Evolutionary conservation across 1,140 invertebrate species (phyloP).

Genomic region (Stenopsyche tienmushanensis): DNA sequence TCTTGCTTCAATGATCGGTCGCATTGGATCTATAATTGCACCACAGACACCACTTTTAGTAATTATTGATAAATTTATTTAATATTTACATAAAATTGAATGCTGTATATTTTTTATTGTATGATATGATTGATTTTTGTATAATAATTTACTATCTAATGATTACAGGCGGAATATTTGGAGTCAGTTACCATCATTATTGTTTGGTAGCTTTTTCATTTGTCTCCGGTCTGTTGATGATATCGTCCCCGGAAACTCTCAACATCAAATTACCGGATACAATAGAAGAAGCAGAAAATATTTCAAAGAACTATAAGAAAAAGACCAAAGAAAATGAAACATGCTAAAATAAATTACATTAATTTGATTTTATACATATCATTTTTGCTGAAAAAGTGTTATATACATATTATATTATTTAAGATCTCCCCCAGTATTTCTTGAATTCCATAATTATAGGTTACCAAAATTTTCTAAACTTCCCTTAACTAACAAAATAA

Average conservation of each 20-base stretch:
- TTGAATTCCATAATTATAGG: too few species aligned
- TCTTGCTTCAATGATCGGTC: constrained; percentile 70
- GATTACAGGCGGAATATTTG: constrained; percentile 48
- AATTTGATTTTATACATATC: too few species aligned
- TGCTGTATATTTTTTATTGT: background rate
- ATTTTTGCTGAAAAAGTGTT: too few species aligned
- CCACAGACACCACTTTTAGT: constrained; percentile 65
- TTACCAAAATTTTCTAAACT: too few species aligned
- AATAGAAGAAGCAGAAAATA: constrained; percentile 63
- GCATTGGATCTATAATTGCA: constrained; percentile 69
- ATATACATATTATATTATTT: too few species aligned
- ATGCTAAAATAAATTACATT: too few species aligned
- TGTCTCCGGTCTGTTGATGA: constrained; percentile 60
- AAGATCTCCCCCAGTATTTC: too few species aligned
- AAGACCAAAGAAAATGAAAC: constrained; percentile 9
- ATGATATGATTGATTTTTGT: background rate
- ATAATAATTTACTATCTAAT: background rate
- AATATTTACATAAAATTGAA: background rate
- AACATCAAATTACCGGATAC: constrained; percentile 67
- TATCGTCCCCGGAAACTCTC: constrained; percentile 71
- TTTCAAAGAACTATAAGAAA: constrained; percentile 45
- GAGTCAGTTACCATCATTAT: constrained; percentile 60
- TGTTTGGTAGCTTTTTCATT: constrained; percentile 65
- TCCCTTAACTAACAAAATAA: too few species aligned
- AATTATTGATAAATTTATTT: constrained; percentile 39